Conservation (phyloP, 2,888 invertebrate species). For the Morpho achilles region DNA sequence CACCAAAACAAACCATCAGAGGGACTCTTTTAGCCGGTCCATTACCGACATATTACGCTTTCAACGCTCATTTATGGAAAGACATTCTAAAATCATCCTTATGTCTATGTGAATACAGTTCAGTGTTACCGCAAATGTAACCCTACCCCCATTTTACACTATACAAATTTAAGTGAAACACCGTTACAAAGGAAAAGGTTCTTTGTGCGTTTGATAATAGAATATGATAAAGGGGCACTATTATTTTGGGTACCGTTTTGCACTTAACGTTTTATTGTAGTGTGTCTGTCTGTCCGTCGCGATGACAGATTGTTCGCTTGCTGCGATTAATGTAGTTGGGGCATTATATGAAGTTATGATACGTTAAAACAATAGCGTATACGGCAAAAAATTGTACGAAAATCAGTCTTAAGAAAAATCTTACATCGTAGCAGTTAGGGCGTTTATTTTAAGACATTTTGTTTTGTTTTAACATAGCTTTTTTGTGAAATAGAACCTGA, state of each 20-base stretch:
- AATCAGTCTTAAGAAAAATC: no score
- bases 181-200: slow-evolving; percentile 21
- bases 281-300: slow-evolving; percentile 53
- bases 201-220: slow-evolving; percentile 21
- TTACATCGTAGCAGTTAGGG: no score
- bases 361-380: not conserved
- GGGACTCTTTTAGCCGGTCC: slow-evolving; percentile 28
- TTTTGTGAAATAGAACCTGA: no score
- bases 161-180: slow-evolving; percentile 27
- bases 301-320: slow-evolving; percentile 60
- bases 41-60: slow-evolving; percentile 28
- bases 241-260: slow-evolving; percentile 24
- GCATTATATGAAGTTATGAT: slow-evolving; percentile 52
- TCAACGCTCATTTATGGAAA: slow-evolving; percentile 11
- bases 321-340: slow-evolving; percentile 59
- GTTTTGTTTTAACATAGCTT: no score
- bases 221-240: slow-evolving; percentile 9
- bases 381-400: no score
- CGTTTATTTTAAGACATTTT: no score
- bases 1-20: slow-evolving; percentile 22
- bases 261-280: slow-evolving; percentile 35
- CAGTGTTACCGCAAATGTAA: slow-evolving; percentile 6
- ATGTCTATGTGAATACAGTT: slow-evolving; percentile 10
- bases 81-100: slow-evolving; percentile 16
- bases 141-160: slow-evolving; percentile 24